These are phyloP conservation scores for Clarias pachynema DNA, from an alignment of 2,797 vertebrate species.

Conservation along the genomic window DNA sequence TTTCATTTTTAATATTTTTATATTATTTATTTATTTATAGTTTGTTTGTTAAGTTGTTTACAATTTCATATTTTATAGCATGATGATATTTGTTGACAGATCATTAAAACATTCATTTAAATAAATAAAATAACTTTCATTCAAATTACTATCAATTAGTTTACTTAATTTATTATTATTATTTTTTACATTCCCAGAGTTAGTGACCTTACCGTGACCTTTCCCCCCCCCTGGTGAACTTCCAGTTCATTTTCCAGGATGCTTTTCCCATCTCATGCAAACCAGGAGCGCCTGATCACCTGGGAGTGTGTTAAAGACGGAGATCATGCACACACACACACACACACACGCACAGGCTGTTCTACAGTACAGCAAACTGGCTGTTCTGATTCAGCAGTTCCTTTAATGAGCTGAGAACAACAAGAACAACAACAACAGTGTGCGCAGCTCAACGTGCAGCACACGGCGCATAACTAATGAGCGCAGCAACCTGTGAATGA, in stretches of 20 bases:
- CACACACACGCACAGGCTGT: constrained; percentile 8
- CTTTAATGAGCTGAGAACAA: constrained; percentile 35
- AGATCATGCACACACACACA: constrained; percentile 13
- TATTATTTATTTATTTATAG: background rate
- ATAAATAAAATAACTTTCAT: background rate
- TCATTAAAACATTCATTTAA: too few relatives aligned
- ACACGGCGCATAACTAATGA: constrained; percentile 3
- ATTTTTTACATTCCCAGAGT: background rate
- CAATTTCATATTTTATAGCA: too few relatives aligned
- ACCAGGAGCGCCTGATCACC: constrained; percentile 18
- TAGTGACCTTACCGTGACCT: too few relatives aligned
- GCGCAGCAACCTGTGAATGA: background rate
- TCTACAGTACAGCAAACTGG: constrained; percentile 23
- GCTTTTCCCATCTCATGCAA: constrained; percentile 8
- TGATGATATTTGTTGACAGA: too few relatives aligned
- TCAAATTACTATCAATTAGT: background rate
- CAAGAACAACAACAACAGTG: constrained; percentile 13
- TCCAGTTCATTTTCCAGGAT: background rate
- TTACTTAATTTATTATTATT: too few relatives aligned
- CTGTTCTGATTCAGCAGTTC: constrained; percentile 51
- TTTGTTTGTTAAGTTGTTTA: background rate
- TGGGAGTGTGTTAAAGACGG: constrained; percentile 21
- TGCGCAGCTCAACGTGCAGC: background rate
- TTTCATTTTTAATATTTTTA: background rate
- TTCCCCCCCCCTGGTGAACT: background rate